These are phyloP conservation scores for Deilephila porcellus DNA, from an alignment of 2,888 invertebrate species.

Conservation along the genomic window DNA sequence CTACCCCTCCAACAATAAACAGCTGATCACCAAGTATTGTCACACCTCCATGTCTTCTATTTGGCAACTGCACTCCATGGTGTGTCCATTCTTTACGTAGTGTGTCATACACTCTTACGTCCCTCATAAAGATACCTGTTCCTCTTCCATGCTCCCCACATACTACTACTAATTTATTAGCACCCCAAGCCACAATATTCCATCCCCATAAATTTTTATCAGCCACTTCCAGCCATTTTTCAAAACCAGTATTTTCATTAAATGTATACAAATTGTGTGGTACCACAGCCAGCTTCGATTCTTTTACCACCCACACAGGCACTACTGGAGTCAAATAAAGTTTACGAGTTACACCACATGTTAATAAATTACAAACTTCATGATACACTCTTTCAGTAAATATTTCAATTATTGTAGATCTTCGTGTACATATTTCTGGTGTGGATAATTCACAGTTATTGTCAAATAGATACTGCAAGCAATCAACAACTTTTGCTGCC, in stretches of 20 bases:
- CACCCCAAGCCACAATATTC: constrained; percentile 69
- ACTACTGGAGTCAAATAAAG: constrained; percentile 56
- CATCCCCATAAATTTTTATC: constrained; percentile 76
- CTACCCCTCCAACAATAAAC: constrained; percentile 73
- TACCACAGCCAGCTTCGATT: constrained; percentile 50
- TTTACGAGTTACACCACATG: constrained; percentile 55
- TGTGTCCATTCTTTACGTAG: constrained; percentile 64
- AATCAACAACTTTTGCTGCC: constrained; percentile 62
- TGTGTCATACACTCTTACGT: constrained; percentile 71
- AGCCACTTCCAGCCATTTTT: constrained; percentile 67
- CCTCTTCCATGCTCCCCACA: constrained; percentile 74
- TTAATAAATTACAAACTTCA: constrained; percentile 60
- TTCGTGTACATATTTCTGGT: constrained; percentile 45
- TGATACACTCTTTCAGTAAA: constrained; percentile 66
- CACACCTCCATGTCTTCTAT: constrained; percentile 67
- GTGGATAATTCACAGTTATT: constrained; percentile 46
- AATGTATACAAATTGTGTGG: constrained; percentile 65
- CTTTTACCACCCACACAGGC: constrained; percentile 59
- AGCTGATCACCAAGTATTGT: constrained; percentile 62
- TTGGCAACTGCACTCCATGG: constrained; percentile 67
- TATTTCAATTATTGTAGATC: constrained; percentile 50
- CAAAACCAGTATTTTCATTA: constrained; percentile 55
- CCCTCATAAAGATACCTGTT: constrained; percentile 66
- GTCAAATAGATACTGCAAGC: constrained; percentile 52
- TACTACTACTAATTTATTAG: constrained; percentile 65